Evolutionary conservation across 2,888 invertebrate species (phyloP).

Genomic region (Shargacucullia verbasci): DNA sequence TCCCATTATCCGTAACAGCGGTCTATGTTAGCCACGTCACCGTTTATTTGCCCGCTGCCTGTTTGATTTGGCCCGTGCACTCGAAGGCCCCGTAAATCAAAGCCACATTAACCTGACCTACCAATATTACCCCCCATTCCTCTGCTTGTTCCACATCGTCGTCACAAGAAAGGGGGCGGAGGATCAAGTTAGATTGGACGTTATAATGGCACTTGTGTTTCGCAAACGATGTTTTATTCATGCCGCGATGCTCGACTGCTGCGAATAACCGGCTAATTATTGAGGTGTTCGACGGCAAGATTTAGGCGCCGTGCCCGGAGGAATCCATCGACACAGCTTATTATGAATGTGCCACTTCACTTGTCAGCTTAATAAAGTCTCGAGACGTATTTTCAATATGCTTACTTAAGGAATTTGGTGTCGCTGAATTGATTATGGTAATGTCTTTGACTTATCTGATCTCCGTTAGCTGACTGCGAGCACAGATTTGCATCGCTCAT

Average conservation of each 20-base stretch:
- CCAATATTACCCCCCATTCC: slow-evolving; percentile 35
- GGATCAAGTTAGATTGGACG: slow-evolving; percentile 64
- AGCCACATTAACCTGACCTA: slow-evolving; percentile 62
- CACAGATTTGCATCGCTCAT: slow-evolving; percentile 30
- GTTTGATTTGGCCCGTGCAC: slow-evolving; percentile 73
- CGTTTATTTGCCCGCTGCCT: slow-evolving; percentile 69
- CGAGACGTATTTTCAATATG: slow-evolving; percentile 54
- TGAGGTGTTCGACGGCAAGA: slow-evolving; percentile 78
- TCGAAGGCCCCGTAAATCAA: slow-evolving; percentile 65
- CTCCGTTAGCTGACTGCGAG: slow-evolving; percentile 33
- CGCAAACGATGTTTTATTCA: slow-evolving; percentile 86
- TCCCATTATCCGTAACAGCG: slow-evolving; percentile 72
- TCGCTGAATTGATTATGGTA: slow-evolving; percentile 58
- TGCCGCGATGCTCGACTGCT: slow-evolving; percentile 77
- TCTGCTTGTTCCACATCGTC: slow-evolving; percentile 25
- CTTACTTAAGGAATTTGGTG: slow-evolving; percentile 42
- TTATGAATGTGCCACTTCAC: slow-evolving; percentile 69
- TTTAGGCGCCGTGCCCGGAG: slow-evolving; percentile 63
- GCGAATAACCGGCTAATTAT: slow-evolving; percentile 85
- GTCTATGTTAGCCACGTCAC: slow-evolving; percentile 75
- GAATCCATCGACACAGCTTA: slow-evolving; percentile 62
- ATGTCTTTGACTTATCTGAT: slow-evolving; percentile 55
- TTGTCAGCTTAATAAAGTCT: slow-evolving; percentile 70
- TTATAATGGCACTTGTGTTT: slow-evolving; percentile 76
- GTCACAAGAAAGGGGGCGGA: slow-evolving; percentile 39